Base-by-base conservation (phyloP, 1,140 invertebrate species). In the Pogonognathellus flavescens region DNA sequence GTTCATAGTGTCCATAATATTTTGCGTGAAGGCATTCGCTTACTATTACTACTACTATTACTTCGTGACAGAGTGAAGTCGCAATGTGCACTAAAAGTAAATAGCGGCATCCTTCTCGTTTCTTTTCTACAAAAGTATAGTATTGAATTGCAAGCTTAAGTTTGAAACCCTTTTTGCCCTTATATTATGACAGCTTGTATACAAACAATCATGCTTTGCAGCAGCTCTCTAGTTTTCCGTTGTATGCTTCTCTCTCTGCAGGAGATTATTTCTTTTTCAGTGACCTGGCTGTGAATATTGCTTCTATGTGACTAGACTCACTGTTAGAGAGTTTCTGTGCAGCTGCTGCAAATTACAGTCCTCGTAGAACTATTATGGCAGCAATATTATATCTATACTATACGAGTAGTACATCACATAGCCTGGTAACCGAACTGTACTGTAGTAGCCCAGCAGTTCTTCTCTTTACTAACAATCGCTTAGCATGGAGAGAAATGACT, bases 261-360 rank as follows among this genome's bases (percentile, higher is more conserved):
- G 70, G 70, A 76, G 70, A 76, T 76, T 76, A 76, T 50, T 76
- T 76, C 70, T 50, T 76, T 76, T 76, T 18, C 70, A n/a, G 70
- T 50, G 70, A 50, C 31, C 41, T 50, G 31, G n/a, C 25, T 76
- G 25, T 49, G 62, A 66, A 66, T 31, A 66, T 66, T 66, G 62
- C 62, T 14, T 25, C 25, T 76, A 50, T 76, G 70, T 49, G 22
- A 31, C 31, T 76, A 41, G 31, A 76, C 66, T 70, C 14, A 16
- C 11, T 11, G 13, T 20, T 18, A 6, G 6, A 50, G 2, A 57
- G 70, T 76, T 76, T 76, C 31, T 76, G 13, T 18, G 16, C 70
- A 76, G 70, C 70, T 76, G 70, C 14, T 76, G 41, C 25, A 76
- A 76, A 76, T 76, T 50, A 31, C 22, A 25, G 11, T 20, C 31